Percentiles rank a stretch among this genome's conserved stretches.
Evolutionary conservation across 1,140 invertebrate species (phyloP).

Genomic region (Leptinotarsa undecemlineata): DNA sequence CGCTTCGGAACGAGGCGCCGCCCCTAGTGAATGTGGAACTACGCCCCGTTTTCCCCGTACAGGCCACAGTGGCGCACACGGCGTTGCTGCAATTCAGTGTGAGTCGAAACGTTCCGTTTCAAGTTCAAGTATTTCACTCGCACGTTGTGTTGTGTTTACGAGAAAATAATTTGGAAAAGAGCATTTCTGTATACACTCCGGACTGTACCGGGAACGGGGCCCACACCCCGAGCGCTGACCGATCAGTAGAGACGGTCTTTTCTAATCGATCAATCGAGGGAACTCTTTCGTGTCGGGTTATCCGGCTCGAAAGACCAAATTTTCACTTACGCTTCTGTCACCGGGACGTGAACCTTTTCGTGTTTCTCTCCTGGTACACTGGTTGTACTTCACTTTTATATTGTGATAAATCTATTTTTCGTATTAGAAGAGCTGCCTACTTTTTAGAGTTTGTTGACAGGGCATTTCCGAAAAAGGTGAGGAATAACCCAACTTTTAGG

Average conservation of each 20-base stretch:
- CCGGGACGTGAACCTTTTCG: too few relatives aligned
- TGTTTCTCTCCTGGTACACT: too few relatives aligned
- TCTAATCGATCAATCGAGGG: not conserved
- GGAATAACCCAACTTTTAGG: slow-evolving; percentile 7
- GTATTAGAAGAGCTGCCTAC: slow-evolving; percentile 11
- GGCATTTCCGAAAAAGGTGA: slow-evolving; percentile 20
- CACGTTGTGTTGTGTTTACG: slow-evolving; percentile 71
- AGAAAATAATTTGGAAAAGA: slow-evolving; percentile 68
- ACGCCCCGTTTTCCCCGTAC: slow-evolving; percentile 24
- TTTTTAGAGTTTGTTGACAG: slow-evolving; percentile 15
- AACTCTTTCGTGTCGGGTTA: not conserved
- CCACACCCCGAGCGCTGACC: not conserved
- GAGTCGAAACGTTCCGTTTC: slow-evolving; percentile 47
- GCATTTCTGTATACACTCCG: slow-evolving; percentile 73
- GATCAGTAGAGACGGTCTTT: not conserved
- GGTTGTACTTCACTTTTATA: too few relatives aligned
- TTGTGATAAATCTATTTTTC: slow-evolving; percentile 11
- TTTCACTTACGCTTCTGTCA: too few relatives aligned
- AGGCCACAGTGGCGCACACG: slow-evolving; percentile 41
- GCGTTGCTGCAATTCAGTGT: slow-evolving; percentile 49
- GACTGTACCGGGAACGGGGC: slow-evolving; percentile 43
- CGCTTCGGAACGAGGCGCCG: not conserved
- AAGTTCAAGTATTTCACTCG: slow-evolving; percentile 49
- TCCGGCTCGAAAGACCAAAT: too few relatives aligned
- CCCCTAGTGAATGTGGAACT: slow-evolving; percentile 28